Percentiles rank a stretch among this genome's conserved stretches.
These are phyloP conservation scores for Paedocypris sp. DNA, from an alignment of 2,113 vertebrate species.

Conservation along the genomic window DNA sequence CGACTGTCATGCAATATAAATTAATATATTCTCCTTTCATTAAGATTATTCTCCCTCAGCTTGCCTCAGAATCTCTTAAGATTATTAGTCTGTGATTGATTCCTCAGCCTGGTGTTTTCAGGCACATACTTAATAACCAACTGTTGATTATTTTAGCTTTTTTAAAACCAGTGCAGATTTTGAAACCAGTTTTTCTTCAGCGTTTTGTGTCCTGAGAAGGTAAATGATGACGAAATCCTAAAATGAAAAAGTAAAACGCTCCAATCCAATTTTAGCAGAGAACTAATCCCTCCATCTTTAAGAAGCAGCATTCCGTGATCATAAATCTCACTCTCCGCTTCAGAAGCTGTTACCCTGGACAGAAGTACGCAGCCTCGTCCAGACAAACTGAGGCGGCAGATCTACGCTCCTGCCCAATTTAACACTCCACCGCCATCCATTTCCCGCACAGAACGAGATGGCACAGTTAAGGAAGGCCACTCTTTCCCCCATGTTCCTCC, in stretches of 20 bases:
- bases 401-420: neutral
- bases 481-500: neutral
- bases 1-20: no score
- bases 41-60: no score
- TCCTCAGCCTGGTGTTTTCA: no score
- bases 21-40: no score
- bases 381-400: neutral
- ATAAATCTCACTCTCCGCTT: neutral
- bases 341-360: neutral
- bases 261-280: neutral
- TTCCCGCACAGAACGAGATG: neutral
- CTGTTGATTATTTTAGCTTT: no score
- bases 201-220: neutral
- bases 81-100: no score
- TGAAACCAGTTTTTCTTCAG: no score
- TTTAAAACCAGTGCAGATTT: no score
- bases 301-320: neutral
- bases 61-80: no score
- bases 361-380: neutral
- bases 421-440: constrained; percentile 8
- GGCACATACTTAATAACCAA: no score
- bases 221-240: neutral
- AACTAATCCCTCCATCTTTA: neutral
- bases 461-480: constrained; percentile 29
- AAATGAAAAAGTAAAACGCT: no score